phyloP scores from a whole-genome alignment of 2,888 invertebrate species.

The Xestia sexstrigata region DNA sequence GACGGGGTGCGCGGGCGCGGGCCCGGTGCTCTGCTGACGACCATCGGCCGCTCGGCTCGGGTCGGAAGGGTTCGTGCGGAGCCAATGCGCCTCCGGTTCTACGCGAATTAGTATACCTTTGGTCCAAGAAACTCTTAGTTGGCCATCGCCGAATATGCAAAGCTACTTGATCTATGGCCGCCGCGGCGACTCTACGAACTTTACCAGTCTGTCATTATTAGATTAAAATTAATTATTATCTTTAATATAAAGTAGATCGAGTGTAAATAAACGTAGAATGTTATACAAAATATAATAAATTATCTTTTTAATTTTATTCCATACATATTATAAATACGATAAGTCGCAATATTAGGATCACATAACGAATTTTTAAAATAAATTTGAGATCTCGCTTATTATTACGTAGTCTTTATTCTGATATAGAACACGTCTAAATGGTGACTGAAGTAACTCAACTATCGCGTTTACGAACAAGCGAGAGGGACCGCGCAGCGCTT shows the following conservation, averaged over 20 bases:
- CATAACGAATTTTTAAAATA: slow-evolving; percentile 89
- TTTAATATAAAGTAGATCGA: slow-evolving; percentile 90
- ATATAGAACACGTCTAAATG: slow-evolving; percentile 89
- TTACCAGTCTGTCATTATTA: slow-evolving; percentile 91
- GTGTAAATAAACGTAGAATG: slow-evolving; percentile 90
- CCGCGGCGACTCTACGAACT: slow-evolving; percentile 90
- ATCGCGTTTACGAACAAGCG: slow-evolving; percentile 88
- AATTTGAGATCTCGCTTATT: slow-evolving; percentile 91
- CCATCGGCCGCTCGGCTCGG: slow-evolving; percentile 83
- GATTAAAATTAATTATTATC: slow-evolving; percentile 91
- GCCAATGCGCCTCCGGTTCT: slow-evolving; percentile 90
- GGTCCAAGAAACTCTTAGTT: slow-evolving; percentile 90
- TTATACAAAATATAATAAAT: slow-evolving; percentile 91
- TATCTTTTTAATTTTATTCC: slow-evolving; percentile 87
- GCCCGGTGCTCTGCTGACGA: slow-evolving; percentile 77
- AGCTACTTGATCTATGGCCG: slow-evolving; percentile 90
- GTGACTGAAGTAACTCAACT: slow-evolving; percentile 87
- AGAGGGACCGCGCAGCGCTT: slow-evolving; percentile 78
- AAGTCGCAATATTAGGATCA: slow-evolving; percentile 89
- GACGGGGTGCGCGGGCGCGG: slow-evolving; percentile 71
- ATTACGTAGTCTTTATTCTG: slow-evolving; percentile 90
- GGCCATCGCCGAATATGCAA: slow-evolving; percentile 90
- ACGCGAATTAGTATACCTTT: slow-evolving; percentile 90
- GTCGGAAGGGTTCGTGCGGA: slow-evolving; percentile 84
- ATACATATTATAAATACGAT: slow-evolving; percentile 85